phyloP scores from a whole-genome alignment of 2,888 invertebrate genomes.

The Cyrtodaria siliqua region DNA sequence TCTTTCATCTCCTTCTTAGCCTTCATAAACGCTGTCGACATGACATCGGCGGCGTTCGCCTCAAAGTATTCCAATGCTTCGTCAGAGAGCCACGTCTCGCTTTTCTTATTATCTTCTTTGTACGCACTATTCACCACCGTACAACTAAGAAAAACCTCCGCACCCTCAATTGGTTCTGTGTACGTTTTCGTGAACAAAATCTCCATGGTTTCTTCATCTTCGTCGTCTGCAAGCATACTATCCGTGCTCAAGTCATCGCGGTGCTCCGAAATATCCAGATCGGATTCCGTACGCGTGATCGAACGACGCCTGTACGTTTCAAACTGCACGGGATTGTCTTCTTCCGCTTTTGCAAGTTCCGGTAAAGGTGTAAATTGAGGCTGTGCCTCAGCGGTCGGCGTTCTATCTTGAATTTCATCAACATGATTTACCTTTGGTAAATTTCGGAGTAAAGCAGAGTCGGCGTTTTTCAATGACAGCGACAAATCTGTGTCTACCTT shows the following conservation, averaged over 20 bases:
- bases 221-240: conserved; percentile 80
- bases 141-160: conserved; percentile 66
- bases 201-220: conserved; percentile 76
- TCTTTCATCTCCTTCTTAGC: conserved; percentile 81
- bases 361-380: conserved; percentile 48
- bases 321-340: conserved; percentile 41
- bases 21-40: conserved; percentile 72
- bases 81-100: conserved; percentile 53
- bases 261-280: conserved; percentile 79
- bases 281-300: conserved; percentile 74
- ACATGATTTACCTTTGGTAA: conserved; percentile 24
- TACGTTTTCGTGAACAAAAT: conserved; percentile 76
- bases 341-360: conserved; percentile 40
- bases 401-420: conserved; percentile 67
- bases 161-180: conserved; percentile 69
- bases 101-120: conserved; percentile 49
- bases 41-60: conserved; percentile 69
- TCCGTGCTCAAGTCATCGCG: conserved; percentile 78
- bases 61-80: conserved; percentile 71
- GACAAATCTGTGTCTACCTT: conserved; percentile 16
- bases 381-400: conserved; percentile 60
- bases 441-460: conserved; percentile 17
- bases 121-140: conserved; percentile 63
- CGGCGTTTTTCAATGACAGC: conserved; percentile 24
- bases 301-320: conserved; percentile 58